Conservation (phyloP, 2,888 invertebrate species). For the Siphlonurus alternatus region DNA sequence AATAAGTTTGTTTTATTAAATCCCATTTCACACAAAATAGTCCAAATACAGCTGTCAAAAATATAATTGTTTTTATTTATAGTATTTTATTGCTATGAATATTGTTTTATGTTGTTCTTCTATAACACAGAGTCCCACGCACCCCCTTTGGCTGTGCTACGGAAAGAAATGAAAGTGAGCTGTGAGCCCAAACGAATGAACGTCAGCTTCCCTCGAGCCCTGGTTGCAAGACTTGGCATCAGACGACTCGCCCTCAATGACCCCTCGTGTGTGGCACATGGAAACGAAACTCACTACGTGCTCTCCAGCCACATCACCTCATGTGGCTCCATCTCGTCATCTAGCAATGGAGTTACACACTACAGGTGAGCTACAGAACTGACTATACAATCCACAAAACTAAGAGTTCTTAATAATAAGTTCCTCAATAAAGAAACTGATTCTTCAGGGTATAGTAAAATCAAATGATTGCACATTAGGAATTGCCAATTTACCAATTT, state of each 20-base stretch:
- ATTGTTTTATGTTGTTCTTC: too few species aligned
- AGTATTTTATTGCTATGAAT: too few species aligned
- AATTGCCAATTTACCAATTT: too few species aligned
- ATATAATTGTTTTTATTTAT: too few species aligned
- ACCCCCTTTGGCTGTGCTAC: slow-evolving; percentile 10
- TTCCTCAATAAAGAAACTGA: too few species aligned
- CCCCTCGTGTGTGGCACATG: slow-evolving; percentile 15
- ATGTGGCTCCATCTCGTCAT: slow-evolving; percentile 18
- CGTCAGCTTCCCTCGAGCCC: slow-evolving; percentile 16
- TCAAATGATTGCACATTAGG: too few species aligned
- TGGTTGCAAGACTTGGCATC: slow-evolving; percentile 17
- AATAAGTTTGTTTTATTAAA: too few species aligned
- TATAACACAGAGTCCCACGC: neutral
- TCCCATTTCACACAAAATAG: too few species aligned
- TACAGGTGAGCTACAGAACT: neutral
- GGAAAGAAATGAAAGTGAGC: slow-evolving; percentile 15
- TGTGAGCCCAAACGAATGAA: slow-evolving; percentile 16
- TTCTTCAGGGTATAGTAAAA: too few species aligned
- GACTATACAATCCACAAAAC: too few species aligned
- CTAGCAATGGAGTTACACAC: neutral
- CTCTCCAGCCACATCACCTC: slow-evolving; percentile 18
- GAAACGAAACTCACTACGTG: slow-evolving; percentile 22
- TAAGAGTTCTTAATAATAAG: too few species aligned
- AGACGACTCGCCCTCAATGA: slow-evolving; percentile 15
- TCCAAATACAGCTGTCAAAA: too few species aligned